Base-by-base conservation (phyloP, 2,888 invertebrate species). In the Acanthosepion pharaonis region DNA sequence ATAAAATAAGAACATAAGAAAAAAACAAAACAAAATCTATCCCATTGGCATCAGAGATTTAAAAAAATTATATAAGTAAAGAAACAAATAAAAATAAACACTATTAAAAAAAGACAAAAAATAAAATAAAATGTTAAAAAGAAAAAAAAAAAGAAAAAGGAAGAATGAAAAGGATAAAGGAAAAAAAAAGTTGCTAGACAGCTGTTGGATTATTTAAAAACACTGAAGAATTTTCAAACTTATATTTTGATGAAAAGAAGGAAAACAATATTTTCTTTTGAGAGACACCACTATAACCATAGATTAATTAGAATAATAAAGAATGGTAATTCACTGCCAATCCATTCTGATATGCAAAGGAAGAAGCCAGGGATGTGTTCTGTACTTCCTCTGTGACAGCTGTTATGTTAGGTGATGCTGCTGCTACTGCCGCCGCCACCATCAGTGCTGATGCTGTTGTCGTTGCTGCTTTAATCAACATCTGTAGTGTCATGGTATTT, bases 381-480 rank as follows among this genome's bases (percentile, higher is more conserved):
- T 18, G 94, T 95, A 93, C 95, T 95, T 94, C 93, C 94, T 64
- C 91, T 94, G 42, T 94, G 53, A n/a, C 49, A 91, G 51, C 78
- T 91, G 53, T 92, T 93, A 49, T 94, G 95, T 23, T 94, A 92
- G 28, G 94, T 78, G 48, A 94, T 94, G 9, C 93, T 94, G 42
- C 94, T 94, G 28, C 94, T 94, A 91, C 94, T 94, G 94, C 3
- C 55, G 94, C 3, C 55, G 20, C 18, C 55, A 55, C 18, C 42
- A 42, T 3, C 42, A 42, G 9, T 94, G 93, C 94, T 94, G 94
- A 6, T 20, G 20, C 59, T 20, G 20, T 5, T 94, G 28, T 94
- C 94, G 93, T 92, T 94, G 94, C 95, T 92, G 95, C 94, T 48
- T 91, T 94, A 25, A 95, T 95, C 15, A 94, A 95, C 59, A 64